These are phyloP conservation scores for Eonycteris spelaea DNA, from an alignment of 2,113 vertebrate genomes.

Conservation along the genomic window DNA sequence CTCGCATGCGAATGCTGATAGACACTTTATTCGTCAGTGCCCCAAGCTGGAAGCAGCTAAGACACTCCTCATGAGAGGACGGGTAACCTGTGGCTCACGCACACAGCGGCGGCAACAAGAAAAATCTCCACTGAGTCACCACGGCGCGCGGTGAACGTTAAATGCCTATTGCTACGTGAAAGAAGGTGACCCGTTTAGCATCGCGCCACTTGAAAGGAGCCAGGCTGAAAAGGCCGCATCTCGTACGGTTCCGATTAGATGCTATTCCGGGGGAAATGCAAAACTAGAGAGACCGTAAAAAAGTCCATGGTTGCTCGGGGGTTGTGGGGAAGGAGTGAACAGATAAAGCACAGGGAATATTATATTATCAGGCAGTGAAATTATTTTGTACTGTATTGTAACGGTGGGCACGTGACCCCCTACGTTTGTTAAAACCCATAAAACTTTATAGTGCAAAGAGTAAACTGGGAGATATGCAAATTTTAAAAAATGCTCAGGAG, in stretches of 20 bases:
- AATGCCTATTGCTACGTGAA: background rate
- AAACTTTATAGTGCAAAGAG: background rate
- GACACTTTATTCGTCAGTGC: background rate
- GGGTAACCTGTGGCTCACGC: background rate
- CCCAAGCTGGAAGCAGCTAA: conserved; percentile 27
- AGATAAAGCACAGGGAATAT: background rate
- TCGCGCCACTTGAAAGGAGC: background rate
- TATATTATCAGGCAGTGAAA: background rate
- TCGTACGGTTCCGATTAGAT: rapidly evolving
- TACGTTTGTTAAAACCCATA: background rate
- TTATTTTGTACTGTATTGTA: background rate
- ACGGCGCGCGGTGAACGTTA: rapidly evolving
- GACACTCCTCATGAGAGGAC: background rate
- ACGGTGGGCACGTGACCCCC: rapidly evolving
- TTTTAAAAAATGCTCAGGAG: background rate
- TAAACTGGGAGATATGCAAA: background rate
- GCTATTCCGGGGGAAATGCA: background rate
- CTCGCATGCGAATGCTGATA: conserved; percentile 40
- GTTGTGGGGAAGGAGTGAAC: background rate
- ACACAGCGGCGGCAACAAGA: background rate
- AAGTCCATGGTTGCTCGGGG: rapidly evolving
- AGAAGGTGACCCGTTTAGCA: no score
- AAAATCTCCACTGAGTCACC: background rate
- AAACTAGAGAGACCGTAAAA: background rate
- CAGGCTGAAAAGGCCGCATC: background rate